Conservation (phyloP, 2,888 invertebrate genomes). For the Baronia brevicornis region DNA sequence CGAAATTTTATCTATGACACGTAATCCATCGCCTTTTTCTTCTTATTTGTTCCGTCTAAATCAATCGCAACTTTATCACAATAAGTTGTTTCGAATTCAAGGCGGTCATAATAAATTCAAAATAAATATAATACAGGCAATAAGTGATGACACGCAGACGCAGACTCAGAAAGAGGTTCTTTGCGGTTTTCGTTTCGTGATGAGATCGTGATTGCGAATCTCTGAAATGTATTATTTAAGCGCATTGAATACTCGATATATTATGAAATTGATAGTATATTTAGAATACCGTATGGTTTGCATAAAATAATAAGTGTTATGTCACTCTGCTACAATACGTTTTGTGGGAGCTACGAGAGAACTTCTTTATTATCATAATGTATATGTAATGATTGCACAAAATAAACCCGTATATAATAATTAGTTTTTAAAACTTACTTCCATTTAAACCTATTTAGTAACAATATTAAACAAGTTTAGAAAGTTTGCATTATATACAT, state of each 20-base stretch:
- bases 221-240: constrained; percentile 68
- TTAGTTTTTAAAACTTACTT: too few relatives aligned
- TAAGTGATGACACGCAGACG: constrained; percentile 10
- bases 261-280: constrained; percentile 16
- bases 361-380: too few relatives aligned
- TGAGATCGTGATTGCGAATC: constrained; percentile 64
- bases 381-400: too few relatives aligned
- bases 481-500: constrained; percentile 7
- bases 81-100: constrained; percentile 33
- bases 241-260: constrained; percentile 44
- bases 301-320: too few relatives aligned
- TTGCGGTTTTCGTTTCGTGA: constrained; percentile 48
- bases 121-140: constrained; percentile 33
- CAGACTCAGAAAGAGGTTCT: constrained; percentile 43
- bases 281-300: background rate
- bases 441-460: too few relatives aligned
- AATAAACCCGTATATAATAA: too few relatives aligned
- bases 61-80: constrained; percentile 41
- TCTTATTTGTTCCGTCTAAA: constrained; percentile 40
- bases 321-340: too few relatives aligned
- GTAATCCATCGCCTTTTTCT: constrained; percentile 33
- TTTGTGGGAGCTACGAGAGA: too few relatives aligned
- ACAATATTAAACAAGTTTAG: constrained; percentile 15
- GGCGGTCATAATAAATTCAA: constrained; percentile 22
- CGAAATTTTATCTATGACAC: constrained; percentile 36